phyloP scores from a whole-genome alignment of 2,113 vertebrate species.

The Bothrops jararaca region DNA sequence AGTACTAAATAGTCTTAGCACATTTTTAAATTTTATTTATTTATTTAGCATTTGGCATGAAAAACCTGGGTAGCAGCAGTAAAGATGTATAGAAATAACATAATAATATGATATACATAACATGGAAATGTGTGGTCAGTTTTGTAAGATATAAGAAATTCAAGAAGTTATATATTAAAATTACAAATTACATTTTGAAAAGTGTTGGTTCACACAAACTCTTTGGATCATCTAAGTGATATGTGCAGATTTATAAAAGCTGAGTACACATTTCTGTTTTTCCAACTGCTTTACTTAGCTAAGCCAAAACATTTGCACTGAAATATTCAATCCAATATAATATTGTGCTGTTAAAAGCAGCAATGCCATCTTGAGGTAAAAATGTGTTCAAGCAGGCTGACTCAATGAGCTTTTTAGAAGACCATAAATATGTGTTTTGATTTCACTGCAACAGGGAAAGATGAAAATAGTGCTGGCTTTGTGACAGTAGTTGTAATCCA shows the following conservation, averaged over 20 bases:
- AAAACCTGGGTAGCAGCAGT: not conserved
- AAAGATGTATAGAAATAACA: not conserved
- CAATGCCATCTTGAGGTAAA: conserved; percentile 13
- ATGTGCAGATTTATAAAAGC: not conserved
- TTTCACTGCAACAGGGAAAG: not conserved
- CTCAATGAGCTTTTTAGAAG: not conserved
- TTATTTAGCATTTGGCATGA: not conserved
- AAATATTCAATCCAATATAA: not conserved
- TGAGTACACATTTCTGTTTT: not conserved
- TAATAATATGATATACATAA: not conserved
- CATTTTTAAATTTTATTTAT: not conserved
- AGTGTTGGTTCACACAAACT: not conserved
- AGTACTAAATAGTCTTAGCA: not conserved
- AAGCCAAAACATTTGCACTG: not conserved
- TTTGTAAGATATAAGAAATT: not conserved
- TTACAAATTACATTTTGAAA: not conserved
- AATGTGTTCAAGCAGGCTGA: not conserved
- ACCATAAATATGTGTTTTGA: not conserved
- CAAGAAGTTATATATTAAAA: not conserved
- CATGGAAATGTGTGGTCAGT: not conserved
- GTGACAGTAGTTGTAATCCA: not conserved
- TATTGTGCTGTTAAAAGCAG: not conserved
- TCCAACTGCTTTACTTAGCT: not conserved
- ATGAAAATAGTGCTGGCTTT: not conserved
- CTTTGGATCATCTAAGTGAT: not conserved